Evolutionary conservation across 2,888 invertebrate genomes (phyloP), one percentile per base, ranked within the genome.

Genomic region (Coelopa pilipes): DNA sequence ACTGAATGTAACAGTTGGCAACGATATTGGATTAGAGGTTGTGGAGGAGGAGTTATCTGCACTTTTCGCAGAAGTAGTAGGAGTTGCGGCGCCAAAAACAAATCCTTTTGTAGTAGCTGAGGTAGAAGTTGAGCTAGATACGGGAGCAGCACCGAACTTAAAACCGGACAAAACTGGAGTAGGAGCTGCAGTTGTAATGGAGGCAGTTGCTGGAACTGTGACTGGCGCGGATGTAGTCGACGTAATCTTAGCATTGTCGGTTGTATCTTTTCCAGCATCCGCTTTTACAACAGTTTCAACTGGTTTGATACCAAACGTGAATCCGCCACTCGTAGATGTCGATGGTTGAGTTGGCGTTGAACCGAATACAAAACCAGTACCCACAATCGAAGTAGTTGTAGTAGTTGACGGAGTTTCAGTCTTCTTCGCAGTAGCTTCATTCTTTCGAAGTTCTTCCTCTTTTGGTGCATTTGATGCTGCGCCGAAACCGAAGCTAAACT

Each of bases 401-500:
- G 75, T 72, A 7, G 63, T 74, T 66, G 76, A 53, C 69, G 46
- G 15, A 24, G 63, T 68, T n/a, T 75, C 66, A 45, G 74, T 45
- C 46, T 74, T 19, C 74, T 73, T 69, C 5, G 74, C 72, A 60
- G 74, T 72, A 34, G 7, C 34, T 34, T 34, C 34, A 7, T 34
- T 34, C 73, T 76, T 59, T 17, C 73, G 66, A 62, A 80, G 70
- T 15, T 81, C 81, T 0, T 80, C 77, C 70, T 81, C 81, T 50
- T 81, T 81, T n/a, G 78, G 76, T 7, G 76, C 75, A 24, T 76
- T 78, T 13, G 76, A 55, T 57, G 24, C 70, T 19, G 57, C 55
- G 21, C 78, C 80, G 74, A 87, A 87, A 7, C 87, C 88, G 78
- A 88, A 87, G 21, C 78, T 84, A 75, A 86, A 88, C 75, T 82